phyloP scores from a whole-genome alignment of 2,888 invertebrate genomes.

The Monochamus alternatus region DNA sequence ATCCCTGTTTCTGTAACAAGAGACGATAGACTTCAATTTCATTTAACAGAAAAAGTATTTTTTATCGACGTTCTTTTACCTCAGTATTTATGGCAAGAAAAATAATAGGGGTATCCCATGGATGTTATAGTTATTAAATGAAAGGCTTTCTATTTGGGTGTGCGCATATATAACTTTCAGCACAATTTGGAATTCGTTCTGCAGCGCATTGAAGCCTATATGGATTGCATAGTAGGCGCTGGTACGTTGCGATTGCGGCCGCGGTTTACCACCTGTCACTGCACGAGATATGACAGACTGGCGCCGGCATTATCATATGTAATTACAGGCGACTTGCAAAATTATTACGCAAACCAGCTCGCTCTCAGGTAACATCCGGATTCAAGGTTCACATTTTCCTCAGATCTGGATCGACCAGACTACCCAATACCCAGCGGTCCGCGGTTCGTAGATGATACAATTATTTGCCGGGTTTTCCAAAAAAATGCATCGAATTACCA shows the following conservation, averaged over 20 bases:
- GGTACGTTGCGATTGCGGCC: conserved; percentile 41
- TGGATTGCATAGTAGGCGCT: conserved; percentile 24
- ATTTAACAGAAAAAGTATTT: too few relatives aligned
- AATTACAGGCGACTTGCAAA: conserved; percentile 51
- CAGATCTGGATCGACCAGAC: not conserved
- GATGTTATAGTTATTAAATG: too few relatives aligned
- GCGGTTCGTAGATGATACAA: not conserved
- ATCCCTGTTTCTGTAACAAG: too few relatives aligned
- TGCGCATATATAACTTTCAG: not conserved
- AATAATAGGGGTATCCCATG: too few relatives aligned
- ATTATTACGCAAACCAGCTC: conserved; percentile 53
- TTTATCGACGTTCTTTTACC: too few relatives aligned
- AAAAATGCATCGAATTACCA: too few relatives aligned
- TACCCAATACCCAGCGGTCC: conserved; percentile 23
- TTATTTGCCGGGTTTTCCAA: too few relatives aligned
- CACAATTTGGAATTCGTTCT: not conserved
- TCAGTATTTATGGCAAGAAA: too few relatives aligned
- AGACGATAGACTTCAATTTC: too few relatives aligned
- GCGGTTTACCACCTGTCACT: conserved; percentile 53
- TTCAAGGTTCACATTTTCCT: conserved; percentile 38
- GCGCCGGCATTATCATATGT: conserved; percentile 57
- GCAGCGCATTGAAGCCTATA: conserved; percentile 7
- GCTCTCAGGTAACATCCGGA: conserved; percentile 48
- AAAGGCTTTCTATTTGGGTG: not conserved
- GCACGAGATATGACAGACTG: conserved; percentile 49